These are phyloP conservation scores for Resseliella maxima DNA, from an alignment of 2,888 invertebrate species.

Conservation along the genomic window DNA sequence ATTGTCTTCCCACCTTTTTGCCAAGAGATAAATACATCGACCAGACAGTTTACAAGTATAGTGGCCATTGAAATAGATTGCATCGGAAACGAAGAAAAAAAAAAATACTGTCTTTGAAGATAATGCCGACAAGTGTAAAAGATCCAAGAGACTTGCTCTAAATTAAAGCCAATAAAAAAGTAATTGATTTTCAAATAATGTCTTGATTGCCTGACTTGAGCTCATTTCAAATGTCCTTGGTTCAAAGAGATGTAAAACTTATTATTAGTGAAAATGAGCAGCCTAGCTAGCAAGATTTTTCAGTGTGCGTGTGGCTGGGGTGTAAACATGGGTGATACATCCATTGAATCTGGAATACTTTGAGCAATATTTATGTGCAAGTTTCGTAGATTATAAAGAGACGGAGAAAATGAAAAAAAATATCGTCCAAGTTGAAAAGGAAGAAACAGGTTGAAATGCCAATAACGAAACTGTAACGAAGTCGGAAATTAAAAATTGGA, in stretches of 20 bases:
- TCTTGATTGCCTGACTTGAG: conserved; percentile 41
- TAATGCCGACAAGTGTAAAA: neutral
- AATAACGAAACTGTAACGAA: conserved; percentile 12
- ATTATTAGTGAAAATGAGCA: neutral
- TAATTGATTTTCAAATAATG: conserved; percentile 57
- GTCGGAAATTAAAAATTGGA: conserved; percentile 58
- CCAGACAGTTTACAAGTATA: too few species aligned
- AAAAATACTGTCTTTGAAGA: neutral
- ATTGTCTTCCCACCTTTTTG: too few species aligned
- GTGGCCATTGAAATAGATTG: too few species aligned
- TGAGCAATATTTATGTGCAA: neutral
- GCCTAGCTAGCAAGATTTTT: neutral
- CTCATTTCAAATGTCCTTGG: neutral
- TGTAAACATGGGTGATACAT: neutral
- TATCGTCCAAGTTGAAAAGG: neutral
- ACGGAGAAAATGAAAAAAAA: neutral
- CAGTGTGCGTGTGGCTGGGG: neutral
- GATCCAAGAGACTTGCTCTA: neutral
- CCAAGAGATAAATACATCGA: too few species aligned
- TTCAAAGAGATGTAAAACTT: neutral
- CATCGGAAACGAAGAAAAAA: too few species aligned
- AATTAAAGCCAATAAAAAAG: conserved; percentile 56
- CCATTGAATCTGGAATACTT: neutral
- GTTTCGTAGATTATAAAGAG: neutral
- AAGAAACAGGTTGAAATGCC: neutral